Percentiles rank a stretch among this genome's conserved stretches.
Evolutionary conservation across 37 sponge, comb jelly and placozoan species (phyloP).

Genomic region (Axinella damicornis): DNA sequence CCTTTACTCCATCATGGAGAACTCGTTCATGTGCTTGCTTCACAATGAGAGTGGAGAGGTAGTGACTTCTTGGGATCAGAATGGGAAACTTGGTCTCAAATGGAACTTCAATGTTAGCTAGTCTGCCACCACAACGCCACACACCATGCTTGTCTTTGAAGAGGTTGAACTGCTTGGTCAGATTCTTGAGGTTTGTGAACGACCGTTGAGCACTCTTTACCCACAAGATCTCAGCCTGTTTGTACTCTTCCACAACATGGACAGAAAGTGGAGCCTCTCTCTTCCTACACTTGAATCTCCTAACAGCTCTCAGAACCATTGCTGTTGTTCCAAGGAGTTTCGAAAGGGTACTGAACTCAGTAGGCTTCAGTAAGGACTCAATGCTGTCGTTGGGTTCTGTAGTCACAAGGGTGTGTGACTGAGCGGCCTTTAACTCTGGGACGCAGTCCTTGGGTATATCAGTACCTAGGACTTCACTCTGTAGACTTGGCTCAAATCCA

Average conservation of each 20-base stretch:
- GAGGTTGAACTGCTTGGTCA: too few relatives aligned
- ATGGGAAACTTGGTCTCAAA: constrained; percentile 7
- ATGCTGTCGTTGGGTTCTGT: not conserved
- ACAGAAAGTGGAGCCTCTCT: not conserved
- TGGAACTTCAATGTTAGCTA: constrained; percentile 15
- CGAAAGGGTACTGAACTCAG: constrained; percentile 10
- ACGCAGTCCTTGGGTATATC: constrained; percentile 15
- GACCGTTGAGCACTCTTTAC: not conserved
- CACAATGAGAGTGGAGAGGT: constrained; percentile 25
- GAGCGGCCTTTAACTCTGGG: constrained; percentile 7
- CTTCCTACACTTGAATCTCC: constrained; percentile 7
- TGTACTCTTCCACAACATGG: not conserved
- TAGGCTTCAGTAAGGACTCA: not conserved
- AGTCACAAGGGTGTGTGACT: constrained; percentile 15
- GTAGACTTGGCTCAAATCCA: not conserved
- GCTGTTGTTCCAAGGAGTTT: constrained; percentile 33
- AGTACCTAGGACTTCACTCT: not conserved
- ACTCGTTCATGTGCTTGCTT: constrained; percentile 43
- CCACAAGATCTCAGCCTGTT: too few relatives aligned
- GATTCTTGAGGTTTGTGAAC: not conserved
- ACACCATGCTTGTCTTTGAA: not conserved
- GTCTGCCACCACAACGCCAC: constrained; percentile 30
- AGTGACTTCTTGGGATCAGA: constrained; percentile 18
- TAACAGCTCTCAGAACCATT: constrained; percentile 17
- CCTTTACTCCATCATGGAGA: constrained; percentile 35